Conservation (phyloP, 2,888 invertebrate species). For the Scotopteryx bipunctaria region DNA sequence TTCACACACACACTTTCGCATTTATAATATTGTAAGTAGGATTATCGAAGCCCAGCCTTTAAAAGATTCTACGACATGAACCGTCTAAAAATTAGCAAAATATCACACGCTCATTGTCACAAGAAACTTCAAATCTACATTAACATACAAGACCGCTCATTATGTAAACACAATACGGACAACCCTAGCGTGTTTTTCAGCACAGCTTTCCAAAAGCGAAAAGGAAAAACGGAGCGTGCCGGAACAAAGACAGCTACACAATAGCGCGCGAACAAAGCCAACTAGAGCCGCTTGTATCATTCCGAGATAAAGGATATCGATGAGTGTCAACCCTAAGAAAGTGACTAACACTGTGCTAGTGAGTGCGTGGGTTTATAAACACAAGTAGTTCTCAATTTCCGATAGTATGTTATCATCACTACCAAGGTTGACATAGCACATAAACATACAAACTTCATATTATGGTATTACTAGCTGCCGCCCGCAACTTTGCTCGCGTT, state of each 20-base stretch:
- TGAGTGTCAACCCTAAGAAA: constrained; percentile 42
- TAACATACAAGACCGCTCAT: constrained; percentile 43
- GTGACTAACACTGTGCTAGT: constrained; percentile 26
- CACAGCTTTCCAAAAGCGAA: constrained; percentile 67
- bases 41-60: no score
- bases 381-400: background rate
- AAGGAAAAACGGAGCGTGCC: constrained; percentile 78
- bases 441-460: no score
- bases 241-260: constrained; percentile 73
- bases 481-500: no score
- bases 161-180: constrained; percentile 50
- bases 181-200: constrained; percentile 51
- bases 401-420: background rate
- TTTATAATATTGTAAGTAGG: no score
- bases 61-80: no score
- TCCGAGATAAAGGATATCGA: constrained; percentile 70
- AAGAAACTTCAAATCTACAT: constrained; percentile 17
- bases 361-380: constrained; percentile 3
- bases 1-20: no score
- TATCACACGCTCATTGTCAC: constrained; percentile 5
- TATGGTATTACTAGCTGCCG: no score
- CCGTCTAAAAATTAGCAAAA: constrained; percentile 2
- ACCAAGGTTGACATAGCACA: no score
- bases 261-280: constrained; percentile 77
- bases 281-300: constrained; percentile 76